Percentiles rank a stretch among this genome's conserved stretches.
Evolutionary conservation across 2,888 invertebrate species (phyloP).

Genomic region (Margaritifera margaritifera): DNA sequence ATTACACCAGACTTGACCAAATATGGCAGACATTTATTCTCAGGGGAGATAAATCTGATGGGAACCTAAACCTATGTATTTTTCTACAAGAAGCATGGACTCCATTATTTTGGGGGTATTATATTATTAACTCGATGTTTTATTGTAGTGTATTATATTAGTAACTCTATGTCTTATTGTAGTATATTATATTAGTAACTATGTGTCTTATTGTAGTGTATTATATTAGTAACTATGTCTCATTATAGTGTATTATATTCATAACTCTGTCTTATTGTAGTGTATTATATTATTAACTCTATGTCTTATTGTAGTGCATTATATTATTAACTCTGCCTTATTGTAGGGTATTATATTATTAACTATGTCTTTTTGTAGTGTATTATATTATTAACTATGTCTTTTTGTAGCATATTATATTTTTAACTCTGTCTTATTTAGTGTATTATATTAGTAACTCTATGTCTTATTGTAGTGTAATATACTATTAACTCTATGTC

Average conservation of each 20-base stretch:
- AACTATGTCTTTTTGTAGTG: constrained; percentile 1
- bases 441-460: too few relatives aligned
- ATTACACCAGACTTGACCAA: too few relatives aligned
- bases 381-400: too few relatives aligned
- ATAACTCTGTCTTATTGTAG: too few relatives aligned
- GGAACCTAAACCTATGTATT: too few relatives aligned
- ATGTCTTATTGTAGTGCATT: not conserved
- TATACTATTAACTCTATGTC: not conserved
- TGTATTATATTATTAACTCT: too few relatives aligned
- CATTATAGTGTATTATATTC: constrained; percentile 79
- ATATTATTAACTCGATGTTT: not conserved
- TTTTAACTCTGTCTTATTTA: not conserved
- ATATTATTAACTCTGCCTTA: too few relatives aligned
- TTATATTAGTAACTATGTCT: constrained; percentile 6
- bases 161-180: too few relatives aligned
- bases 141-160: not conserved
- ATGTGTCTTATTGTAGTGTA: not conserved
- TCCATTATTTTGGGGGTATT: too few relatives aligned
- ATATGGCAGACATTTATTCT: too few relatives aligned
- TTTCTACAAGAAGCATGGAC: too few relatives aligned
- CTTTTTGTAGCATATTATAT: not conserved
- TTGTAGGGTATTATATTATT: not conserved
- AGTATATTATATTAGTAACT: not conserved
- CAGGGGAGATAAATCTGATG: too few relatives aligned
- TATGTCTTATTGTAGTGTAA: not conserved